Base-by-base conservation (phyloP, 2,888 invertebrate species). In the Diloba caeruleocephala region DNA sequence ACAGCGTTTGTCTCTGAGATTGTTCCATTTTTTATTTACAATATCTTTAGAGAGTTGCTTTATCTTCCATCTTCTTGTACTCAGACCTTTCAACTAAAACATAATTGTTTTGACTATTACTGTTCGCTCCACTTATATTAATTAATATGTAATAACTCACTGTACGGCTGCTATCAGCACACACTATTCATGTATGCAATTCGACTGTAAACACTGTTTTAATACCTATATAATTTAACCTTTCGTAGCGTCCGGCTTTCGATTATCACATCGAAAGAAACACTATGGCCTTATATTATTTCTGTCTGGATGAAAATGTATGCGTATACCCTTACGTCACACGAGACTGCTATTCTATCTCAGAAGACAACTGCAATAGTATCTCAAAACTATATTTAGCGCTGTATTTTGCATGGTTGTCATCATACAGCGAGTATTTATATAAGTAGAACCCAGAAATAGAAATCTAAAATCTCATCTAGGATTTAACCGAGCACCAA, bases 401-500 rank as follows among this genome's bases (percentile, higher is more conserved):
- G 36, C 26, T 49, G 13, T 32, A 46, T 51, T 29, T 42, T 57
- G 36, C 56, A 41, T 62, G 31, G 31, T 41, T 72, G 42, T 7
- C 5, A 21, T 1, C 57, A 46, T 58, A 32, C 33, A 38, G 31
- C 26, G 29, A 38, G 25, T 31, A 31, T 10, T 25, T 46, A 15
- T 32, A 29, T 12, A 50, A 42, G 17, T 37, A 49, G 13, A 29
- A 14, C 54, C 38, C 23, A 51, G 23, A 58, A 57, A 70, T 45
- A 50, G 38, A 60, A 51, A 67, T 58, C 58, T 60, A 31, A 59
- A 79, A 71, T 69, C 66, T 67, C 73, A 74, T 74, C 68, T 74
- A 74, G 74, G 72, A 73, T 78, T 74, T 71, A 75, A 74, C 71
- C 76, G 73, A 70, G 71, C 76, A 79, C 73, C 73, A 75, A 76